Percentiles rank a stretch among this genome's conserved stretches.
Conservation (phyloP, 2,113 vertebrate genomes). For the Sprattus sprattus region DNA sequence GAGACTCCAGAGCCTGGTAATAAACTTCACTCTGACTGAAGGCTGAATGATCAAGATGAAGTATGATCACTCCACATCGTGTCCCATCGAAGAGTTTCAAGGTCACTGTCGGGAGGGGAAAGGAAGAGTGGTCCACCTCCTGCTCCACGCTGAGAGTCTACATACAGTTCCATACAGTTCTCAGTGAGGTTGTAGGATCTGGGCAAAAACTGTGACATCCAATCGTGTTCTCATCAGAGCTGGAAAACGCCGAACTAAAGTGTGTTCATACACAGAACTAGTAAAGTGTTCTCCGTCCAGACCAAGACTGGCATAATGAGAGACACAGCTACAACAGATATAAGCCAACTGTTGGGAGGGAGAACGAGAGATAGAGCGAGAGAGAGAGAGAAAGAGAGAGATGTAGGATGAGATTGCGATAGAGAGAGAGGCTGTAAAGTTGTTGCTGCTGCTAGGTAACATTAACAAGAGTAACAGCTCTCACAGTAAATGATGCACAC, state of each 20-base stretch:
- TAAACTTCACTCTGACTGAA: background rate
- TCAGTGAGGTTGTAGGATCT: background rate
- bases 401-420: background rate
- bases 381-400: slow-evolving; percentile 11
- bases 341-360: background rate
- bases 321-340: background rate
- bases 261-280: too few relatives aligned
- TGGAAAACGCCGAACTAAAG: background rate
- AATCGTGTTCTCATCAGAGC: background rate
- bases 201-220: background rate
- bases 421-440: background rate
- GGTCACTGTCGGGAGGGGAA: background rate
- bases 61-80: background rate
- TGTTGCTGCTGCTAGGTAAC: background rate
- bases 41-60: background rate
- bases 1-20: background rate
- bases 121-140: background rate
- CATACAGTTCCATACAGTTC: background rate
- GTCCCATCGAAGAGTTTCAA: background rate
- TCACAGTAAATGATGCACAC: background rate
- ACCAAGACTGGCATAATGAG: background rate
- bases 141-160: background rate
- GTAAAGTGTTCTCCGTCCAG: background rate
- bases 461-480: background rate
- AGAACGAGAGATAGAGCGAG: background rate